A percentile compares a stretch with the other conserved stretches of the same genome.
These are phyloP conservation scores for Siniperca undulata DNA, from an alignment of 2,797 vertebrate genomes.

Conservation along the genomic window DNA sequence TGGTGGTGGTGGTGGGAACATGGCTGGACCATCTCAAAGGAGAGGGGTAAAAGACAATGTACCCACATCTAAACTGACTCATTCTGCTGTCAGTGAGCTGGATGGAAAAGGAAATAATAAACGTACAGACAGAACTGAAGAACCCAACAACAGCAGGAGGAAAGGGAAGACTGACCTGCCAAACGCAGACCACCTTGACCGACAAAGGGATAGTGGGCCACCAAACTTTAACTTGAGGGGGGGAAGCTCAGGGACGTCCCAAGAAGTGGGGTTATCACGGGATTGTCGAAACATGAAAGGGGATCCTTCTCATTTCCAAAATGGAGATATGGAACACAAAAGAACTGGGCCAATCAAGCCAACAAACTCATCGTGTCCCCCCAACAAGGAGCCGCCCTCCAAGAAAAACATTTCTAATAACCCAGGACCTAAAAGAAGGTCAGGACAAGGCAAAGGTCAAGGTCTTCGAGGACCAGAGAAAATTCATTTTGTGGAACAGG, in stretches of 20 bases:
- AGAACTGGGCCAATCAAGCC: conserved; percentile 94
- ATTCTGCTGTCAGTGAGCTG: conserved; percentile 46
- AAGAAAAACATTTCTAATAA: conserved; percentile 87
- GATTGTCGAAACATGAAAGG: conserved; percentile 64
- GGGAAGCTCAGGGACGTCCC: conserved; percentile 75
- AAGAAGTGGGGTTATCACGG: conserved; percentile 79
- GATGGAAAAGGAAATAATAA: conserved; percentile 74
- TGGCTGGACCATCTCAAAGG: conserved; percentile 62
- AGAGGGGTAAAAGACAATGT: conserved; percentile 75
- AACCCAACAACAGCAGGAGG: conserved; percentile 87
- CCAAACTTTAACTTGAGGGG: conserved; percentile 85
- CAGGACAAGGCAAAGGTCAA: conserved; percentile 88
- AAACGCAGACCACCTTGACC: conserved; percentile 88
- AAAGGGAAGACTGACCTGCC: conserved; percentile 90
- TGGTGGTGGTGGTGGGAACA: conserved; percentile 36
- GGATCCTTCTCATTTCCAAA: conserved; percentile 85
- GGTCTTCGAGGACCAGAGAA: conserved; percentile 83
- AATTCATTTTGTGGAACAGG: conserved; percentile 61
- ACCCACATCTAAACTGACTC: conserved; percentile 50
- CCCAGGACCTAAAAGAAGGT: conserved; percentile 89
- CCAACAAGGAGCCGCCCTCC: conserved; percentile 81
- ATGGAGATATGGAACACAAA: conserved; percentile 91
- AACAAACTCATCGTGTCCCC: conserved; percentile 64
- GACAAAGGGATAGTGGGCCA: conserved; percentile 83
- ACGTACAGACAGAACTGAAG: conserved; percentile 83